Evolutionary conservation across 2,888 invertebrate species (phyloP).

Genomic region (Hesperia comma): DNA sequence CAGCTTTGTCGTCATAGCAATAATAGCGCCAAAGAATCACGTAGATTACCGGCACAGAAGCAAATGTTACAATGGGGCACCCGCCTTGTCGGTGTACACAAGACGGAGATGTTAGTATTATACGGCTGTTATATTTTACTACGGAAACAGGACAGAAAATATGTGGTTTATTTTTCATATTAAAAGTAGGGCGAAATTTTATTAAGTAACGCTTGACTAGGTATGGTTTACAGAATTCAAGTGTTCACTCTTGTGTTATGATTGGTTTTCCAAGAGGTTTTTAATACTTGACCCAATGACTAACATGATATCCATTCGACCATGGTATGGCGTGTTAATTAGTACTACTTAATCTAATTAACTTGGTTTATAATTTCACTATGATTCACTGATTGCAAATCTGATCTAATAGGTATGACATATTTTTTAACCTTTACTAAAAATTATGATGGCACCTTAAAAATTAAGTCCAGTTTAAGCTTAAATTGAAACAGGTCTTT

Average conservation of each 20-base stretch:
- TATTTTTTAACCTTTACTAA: no score
- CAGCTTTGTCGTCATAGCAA: conserved; percentile 65
- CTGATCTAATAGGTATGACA: no score
- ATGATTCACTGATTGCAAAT: no score
- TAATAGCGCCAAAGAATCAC: conserved; percentile 61
- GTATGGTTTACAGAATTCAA: not conserved
- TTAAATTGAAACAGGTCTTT: no score
- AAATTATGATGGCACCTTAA: no score
- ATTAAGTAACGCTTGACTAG: not conserved
- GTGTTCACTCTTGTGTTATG: not conserved
- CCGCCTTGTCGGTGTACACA: conserved; percentile 53
- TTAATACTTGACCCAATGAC: not conserved
- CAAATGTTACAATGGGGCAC: conserved; percentile 58
- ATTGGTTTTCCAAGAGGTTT: not conserved
- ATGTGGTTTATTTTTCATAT: conserved; percentile 1
- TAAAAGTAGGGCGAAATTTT: not conserved
- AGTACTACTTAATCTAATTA: not conserved
- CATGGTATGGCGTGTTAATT: not conserved
- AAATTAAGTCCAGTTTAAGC: no score
- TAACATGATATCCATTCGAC: not conserved
- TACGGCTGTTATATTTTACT: conserved; percentile 14
- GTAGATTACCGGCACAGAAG: conserved; percentile 60
- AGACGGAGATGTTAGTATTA: conserved; percentile 40
- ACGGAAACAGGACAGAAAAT: conserved; percentile 30
- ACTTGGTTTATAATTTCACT: no score